Evolutionary conservation across 2,113 vertebrate species (phyloP), one percentile per base, ranked within the genome.

Genomic region (Mystacornis crossleyi): DNA sequence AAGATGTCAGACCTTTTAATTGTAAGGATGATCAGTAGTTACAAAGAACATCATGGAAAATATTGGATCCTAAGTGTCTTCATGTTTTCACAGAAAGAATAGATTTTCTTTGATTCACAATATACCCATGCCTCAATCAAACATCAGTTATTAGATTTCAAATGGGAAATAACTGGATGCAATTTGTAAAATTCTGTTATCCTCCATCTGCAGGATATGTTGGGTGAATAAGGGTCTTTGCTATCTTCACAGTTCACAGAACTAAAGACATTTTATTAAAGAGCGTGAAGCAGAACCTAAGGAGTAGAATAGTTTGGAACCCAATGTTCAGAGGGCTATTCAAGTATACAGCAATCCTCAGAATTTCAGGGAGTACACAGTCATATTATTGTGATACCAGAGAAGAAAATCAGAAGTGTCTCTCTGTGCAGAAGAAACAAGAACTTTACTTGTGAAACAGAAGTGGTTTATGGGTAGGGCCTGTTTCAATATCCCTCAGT

Each of bases 281-380:
- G 11, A 17, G 3, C 51, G 4, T 50, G 29, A 81, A 83, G 24
- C 9, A 24, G 15, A 70, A 53, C 6, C 4, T 21, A 45, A 67
- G 12, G 4, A 62, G 6, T 29, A 58, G 25, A 62, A 10, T 4
- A 47, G 2, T 79, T 47, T 62, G 45, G 34, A 94, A 50, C 2
- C 2, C 10, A 86, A 18, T 0, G 0, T 54, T 12, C 34, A 36
- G n/a, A 45, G 13, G 14, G 1, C 7, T 53, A 8, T 60, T 90
- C 36, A 80, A 40, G 25, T 40, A 33, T 15, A 25, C 1, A 40
- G 18, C 3, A 14, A 42, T 26, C 4, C 24, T 67, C 1, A 1
- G 26, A 40, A 75, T 64, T 90, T 81, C 48, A 65, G 53, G 62
- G 8, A 9, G 1, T 71, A 19, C 28, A 7, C 14, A 57, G 5